A percentile compares a stretch with the other conserved stretches of the same genome.
Conservation (phyloP, 2,888 invertebrate species). For the Thelaira solivaga region DNA sequence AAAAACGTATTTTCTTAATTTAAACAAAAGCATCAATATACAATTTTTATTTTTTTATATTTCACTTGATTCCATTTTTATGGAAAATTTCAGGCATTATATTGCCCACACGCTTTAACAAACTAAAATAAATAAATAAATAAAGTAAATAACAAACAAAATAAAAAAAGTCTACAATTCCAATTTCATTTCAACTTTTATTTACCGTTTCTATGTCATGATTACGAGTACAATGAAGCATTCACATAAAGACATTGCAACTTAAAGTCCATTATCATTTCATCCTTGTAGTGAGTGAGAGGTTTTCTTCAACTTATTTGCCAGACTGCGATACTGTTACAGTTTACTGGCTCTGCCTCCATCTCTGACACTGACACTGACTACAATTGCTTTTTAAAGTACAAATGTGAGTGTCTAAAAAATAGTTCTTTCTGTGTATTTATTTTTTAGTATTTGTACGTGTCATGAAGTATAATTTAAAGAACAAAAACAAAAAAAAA, state of each 20-base stretch:
- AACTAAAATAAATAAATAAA: too few species aligned
- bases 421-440: slow-evolving; percentile 8
- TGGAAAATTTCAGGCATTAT: not conserved
- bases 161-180: slow-evolving; percentile 9
- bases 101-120: too few species aligned
- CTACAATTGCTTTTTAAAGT: not conserved
- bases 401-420: not conserved
- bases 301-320: slow-evolving; percentile 20
- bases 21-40: not conserved
- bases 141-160: too few species aligned
- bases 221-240: not conserved
- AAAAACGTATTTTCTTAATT: not conserved
- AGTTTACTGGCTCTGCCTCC: slow-evolving; percentile 13
- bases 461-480: slow-evolving; percentile 41
- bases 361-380: not conserved
- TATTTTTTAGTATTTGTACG: slow-evolving; percentile 25
- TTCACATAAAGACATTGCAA: not conserved
- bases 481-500: not conserved
- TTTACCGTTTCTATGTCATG: slow-evolving; percentile 10
- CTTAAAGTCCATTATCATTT: slow-evolving; percentile 21
- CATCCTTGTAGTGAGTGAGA: too few species aligned
- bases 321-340: slow-evolving; percentile 4
- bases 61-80: not conserved
- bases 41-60: not conserved
- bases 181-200: not conserved